Conservation (phyloP, 1,140 invertebrate genomes). For the Phthorimaea operculella region DNA sequence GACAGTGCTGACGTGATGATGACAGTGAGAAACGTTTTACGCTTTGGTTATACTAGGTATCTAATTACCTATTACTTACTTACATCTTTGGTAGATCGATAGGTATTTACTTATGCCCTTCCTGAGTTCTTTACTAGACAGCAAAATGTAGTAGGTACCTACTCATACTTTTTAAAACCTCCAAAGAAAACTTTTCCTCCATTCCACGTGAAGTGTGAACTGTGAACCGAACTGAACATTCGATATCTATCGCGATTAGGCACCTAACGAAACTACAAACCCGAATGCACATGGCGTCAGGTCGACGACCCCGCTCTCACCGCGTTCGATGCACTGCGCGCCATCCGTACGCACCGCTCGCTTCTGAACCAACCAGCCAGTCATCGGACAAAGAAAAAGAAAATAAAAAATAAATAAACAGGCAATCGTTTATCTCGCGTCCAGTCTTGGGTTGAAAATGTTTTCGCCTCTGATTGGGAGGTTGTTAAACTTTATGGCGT, state of each 20-base stretch:
- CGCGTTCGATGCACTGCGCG: conserved; percentile 60
- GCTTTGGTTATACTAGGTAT: too few relatives aligned
- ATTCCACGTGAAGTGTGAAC: background rate
- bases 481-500: conserved; percentile 1
- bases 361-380: conserved; percentile 16
- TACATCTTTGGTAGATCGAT: too few relatives aligned
- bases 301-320: conserved; percentile 58
- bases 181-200: too few relatives aligned
- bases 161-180: too few relatives aligned
- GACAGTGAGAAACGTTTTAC: too few relatives aligned
- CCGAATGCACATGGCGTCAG: conserved; percentile 54
- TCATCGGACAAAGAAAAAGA: conserved; percentile 3
- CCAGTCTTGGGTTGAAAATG: background rate
- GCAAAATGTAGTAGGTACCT: too few relatives aligned
- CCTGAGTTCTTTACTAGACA: too few relatives aligned
- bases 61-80: too few relatives aligned
- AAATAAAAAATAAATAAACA: conserved; percentile 1
- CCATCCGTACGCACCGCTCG: conserved; percentile 28
- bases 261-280: conserved; percentile 28
- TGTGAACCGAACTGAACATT: background rate
- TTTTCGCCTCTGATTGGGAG: conserved; percentile 1
- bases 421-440: conserved; percentile 3
- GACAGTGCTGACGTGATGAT: too few relatives aligned
- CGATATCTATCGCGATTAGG: conserved; percentile 21
- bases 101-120: too few relatives aligned